phyloP scores from a whole-genome alignment of 1,140 invertebrate species.

The Drosophila melanogaster region DNA sequence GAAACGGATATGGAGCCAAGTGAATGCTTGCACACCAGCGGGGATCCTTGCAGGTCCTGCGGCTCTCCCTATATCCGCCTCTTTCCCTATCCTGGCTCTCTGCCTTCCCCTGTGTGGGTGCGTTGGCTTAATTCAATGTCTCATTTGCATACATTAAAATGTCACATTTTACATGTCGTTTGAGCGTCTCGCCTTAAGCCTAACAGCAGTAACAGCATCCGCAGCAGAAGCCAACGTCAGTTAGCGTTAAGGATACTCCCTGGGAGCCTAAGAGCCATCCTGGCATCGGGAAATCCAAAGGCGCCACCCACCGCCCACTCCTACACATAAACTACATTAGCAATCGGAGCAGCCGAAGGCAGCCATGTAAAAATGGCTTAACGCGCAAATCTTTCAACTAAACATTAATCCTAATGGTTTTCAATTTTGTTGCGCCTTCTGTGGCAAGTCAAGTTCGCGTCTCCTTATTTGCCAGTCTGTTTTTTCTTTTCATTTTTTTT shows the following conservation, averaged over 20 bases:
- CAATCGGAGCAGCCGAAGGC: constrained; percentile 67
- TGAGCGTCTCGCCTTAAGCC: constrained; percentile 76
- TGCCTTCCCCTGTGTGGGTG: constrained; percentile 42
- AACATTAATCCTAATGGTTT: constrained; percentile 83
- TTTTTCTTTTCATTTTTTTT: not conserved
- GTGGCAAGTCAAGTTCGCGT: constrained; percentile 72
- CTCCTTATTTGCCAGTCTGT: constrained; percentile 9
- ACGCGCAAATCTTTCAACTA: constrained; percentile 82
- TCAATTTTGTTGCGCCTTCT: constrained; percentile 74
- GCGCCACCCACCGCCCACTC: not conserved
- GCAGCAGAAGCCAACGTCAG: constrained; percentile 62
- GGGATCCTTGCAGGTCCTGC: constrained; percentile 9
- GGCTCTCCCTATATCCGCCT: not conserved
- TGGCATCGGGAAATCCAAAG: not conserved
- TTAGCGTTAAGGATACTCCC: constrained; percentile 69
- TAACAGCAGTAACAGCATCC: constrained; percentile 53
- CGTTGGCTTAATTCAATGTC: constrained; percentile 78
- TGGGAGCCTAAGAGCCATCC: constrained; percentile 4
- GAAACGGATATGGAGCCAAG: constrained; percentile 75
- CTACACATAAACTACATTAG: constrained; percentile 82
- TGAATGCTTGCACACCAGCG: constrained; percentile 61
- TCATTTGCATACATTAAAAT: constrained; percentile 84
- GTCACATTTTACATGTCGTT: constrained; percentile 83
- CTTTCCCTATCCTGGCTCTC: not conserved
- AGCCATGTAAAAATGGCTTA: constrained; percentile 81